Evolutionary conservation across 2,797 vertebrate species (phyloP).

Genomic region (Botia almorhae): DNA sequence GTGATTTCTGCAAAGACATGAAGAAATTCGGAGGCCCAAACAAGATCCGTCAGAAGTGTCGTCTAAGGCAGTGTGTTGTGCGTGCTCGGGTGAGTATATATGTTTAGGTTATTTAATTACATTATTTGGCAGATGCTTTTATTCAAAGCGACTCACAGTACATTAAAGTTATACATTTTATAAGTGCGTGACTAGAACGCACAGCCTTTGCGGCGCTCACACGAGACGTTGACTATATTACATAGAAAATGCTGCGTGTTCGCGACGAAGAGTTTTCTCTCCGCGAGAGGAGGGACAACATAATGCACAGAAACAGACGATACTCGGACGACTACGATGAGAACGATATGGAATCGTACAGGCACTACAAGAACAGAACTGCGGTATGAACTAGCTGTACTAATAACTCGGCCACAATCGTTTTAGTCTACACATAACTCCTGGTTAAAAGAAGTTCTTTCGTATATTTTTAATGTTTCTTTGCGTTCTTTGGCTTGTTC

Average conservation of each 20-base stretch:
- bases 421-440: conserved; percentile 24
- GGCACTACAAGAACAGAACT: conserved; percentile 81
- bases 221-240: neutral
- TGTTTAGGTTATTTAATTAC: neutral
- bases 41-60: conserved; percentile 95
- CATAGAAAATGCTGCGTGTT: conserved; percentile 89
- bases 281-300: conserved; percentile 86
- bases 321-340: conserved; percentile 89
- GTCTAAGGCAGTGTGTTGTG: conserved; percentile 92
- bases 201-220: no score
- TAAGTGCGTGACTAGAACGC: no score
- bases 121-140: neutral
- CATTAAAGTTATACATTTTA: no score
- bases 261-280: conserved; percentile 84
- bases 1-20: conserved; percentile 98
- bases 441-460: conserved; percentile 1
- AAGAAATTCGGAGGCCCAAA: conserved; percentile 97
- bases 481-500: neutral
- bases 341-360: conserved; percentile 87
- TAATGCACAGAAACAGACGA: conserved; percentile 80
- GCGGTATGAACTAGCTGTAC: conserved; percentile 74
- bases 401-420: conserved; percentile 32
- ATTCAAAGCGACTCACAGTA: no score
- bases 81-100: conserved; percentile 85
- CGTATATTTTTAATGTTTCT: neutral